Conservation (phyloP, 2,888 invertebrate genomes). For the Cataglyphis albicans region DNA sequence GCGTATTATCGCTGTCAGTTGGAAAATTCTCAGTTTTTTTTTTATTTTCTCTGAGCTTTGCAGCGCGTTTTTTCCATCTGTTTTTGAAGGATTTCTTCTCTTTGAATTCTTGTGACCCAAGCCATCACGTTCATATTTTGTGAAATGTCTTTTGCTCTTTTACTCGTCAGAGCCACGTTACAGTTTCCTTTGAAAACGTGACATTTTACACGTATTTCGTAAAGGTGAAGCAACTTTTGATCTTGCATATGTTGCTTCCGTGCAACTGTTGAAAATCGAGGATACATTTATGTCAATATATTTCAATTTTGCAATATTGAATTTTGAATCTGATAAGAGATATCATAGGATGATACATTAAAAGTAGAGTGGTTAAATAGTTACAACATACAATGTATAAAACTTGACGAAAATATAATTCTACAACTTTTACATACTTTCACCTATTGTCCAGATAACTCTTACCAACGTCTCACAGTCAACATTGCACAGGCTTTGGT, state of each 20-base stretch:
- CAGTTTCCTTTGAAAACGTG: slow-evolving; percentile 35
- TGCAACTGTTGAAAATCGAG: not conserved
- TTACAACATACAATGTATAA: not conserved
- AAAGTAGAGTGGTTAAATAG: not conserved
- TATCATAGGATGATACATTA: not conserved
- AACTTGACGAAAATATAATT: not conserved
- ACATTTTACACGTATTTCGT: slow-evolving; percentile 30
- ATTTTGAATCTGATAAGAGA: not conserved
- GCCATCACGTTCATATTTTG: slow-evolving; percentile 35
- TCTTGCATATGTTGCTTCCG: not conserved
- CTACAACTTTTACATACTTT: slow-evolving; percentile 12
- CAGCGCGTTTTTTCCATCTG: not conserved
- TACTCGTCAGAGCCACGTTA: slow-evolving; percentile 36
- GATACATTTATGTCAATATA: not conserved
- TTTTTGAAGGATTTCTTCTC: slow-evolving; percentile 31
- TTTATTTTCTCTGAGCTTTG: not conserved
- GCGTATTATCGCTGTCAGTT: not conserved
- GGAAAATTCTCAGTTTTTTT: not conserved
- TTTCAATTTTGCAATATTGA: not conserved
- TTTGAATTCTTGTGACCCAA: slow-evolving; percentile 52
- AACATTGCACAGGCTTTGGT: slow-evolving; percentile 47
- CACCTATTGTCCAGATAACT: slow-evolving; percentile 40
- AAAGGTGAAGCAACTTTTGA: not conserved
- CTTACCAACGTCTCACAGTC: slow-evolving; percentile 54
- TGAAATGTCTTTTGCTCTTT: slow-evolving; percentile 56